Evolutionary conservation across 2,113 vertebrate species (phyloP).

Genomic region (Percopsis transmontana): DNA sequence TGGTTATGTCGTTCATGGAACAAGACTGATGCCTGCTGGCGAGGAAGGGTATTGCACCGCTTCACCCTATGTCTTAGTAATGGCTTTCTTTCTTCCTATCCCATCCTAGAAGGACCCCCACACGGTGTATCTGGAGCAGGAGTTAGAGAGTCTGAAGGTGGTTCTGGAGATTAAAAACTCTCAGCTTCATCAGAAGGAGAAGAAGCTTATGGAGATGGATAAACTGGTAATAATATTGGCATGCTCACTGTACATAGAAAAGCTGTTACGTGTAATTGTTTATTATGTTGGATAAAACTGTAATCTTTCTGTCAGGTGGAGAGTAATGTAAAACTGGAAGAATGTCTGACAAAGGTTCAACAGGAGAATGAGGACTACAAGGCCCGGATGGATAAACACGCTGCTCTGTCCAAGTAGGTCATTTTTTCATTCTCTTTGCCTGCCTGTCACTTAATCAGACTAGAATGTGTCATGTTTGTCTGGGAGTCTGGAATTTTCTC

Average conservation of each 20-base stretch:
- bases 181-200: constrained; percentile 90
- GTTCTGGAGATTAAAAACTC: constrained; percentile 95
- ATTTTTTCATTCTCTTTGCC: too few species aligned
- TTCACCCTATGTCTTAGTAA: too few species aligned
- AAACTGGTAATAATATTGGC: constrained; percentile 82
- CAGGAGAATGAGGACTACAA: constrained; percentile 95
- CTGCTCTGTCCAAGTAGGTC: constrained; percentile 89
- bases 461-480: background rate
- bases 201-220: constrained; percentile 93
- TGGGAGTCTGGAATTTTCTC: constrained; percentile 1
- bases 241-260: background rate
- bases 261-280: background rate
- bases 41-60: too few species aligned
- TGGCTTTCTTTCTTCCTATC: too few species aligned
- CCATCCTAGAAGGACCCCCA: constrained; percentile 86
- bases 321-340: constrained; percentile 84
- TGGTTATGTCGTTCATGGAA: too few species aligned
- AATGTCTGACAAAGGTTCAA: constrained; percentile 86
- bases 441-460: background rate
- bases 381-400: constrained; percentile 93
- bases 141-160: constrained; percentile 94
- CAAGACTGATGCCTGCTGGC: too few species aligned
- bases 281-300: background rate
- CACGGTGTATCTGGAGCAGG: constrained; percentile 90
- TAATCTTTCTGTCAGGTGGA: constrained; percentile 78